Base-by-base conservation (phyloP, 2,888 invertebrate genomes). In the Apoderus coryli region DNA sequence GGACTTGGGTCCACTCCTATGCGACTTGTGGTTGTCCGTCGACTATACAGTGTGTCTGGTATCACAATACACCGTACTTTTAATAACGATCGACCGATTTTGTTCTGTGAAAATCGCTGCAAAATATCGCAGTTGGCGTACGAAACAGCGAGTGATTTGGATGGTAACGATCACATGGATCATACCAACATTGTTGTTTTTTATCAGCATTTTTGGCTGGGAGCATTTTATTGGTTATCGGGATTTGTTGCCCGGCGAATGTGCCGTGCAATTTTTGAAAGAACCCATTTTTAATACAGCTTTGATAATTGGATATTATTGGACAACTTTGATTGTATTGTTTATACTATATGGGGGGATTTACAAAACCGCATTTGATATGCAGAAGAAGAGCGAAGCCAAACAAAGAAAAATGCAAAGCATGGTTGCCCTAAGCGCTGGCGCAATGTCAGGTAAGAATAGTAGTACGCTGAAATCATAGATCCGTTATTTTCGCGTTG, bases 21-120 rank as follows among this genome's bases (percentile, higher is more conserved):
- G 96, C 56, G 96, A 98, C 59, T 69, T 98, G 31, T 98, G 98
- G 98, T 70, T 98, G 4, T 92, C 95, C 2, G 85, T 95, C 29
- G 98, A 99, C 62, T 98, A 98, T 63, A 96, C 96, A 11, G 96
- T 96, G 15, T 98, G 98, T 54, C 69, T 99, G 27, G 95, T 95
- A 14, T 98, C 96, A 5, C 96, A 98, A 58, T 99, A 98, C 60
- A 99, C 98, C 1, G 98, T 99, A 10, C 72, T 99, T 33, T 72
- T 96, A 38, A 98, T 99, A 51, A 98, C 98, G 15, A 88, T 96
- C 39, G 98, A 99, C 60, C 72, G 98, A 44, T 98, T 90, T 60
- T 96, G 96, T 60, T 95, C 95, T 15, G 96, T 98, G 4, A 95
- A 92, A 65, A 93, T 95, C 44, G 95, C 98, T 3, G 92, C 98